These are phyloP conservation scores for Furnarius figulus DNA, from an alignment of 2,113 vertebrate species.

Conservation along the genomic window DNA sequence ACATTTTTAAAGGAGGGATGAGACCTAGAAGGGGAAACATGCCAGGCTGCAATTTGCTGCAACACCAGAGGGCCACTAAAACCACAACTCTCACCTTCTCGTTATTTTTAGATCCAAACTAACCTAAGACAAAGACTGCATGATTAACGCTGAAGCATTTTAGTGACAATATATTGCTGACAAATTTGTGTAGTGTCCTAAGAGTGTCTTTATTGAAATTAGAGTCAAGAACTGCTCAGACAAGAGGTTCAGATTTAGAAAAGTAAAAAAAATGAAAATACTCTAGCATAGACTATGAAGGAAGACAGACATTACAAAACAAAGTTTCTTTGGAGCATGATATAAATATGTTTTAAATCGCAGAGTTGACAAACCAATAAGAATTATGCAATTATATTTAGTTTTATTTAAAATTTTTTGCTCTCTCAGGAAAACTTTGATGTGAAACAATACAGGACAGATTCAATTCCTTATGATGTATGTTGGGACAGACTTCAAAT, in stretches of 20 bases:
- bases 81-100: not conserved
- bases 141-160: not conserved
- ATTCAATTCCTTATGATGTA: not conserved
- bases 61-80: not conserved
- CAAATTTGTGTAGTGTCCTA: not conserved
- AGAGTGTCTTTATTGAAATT: not conserved
- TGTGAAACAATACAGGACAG: not conserved
- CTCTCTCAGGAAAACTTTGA: not conserved
- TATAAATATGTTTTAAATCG: not conserved
- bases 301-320: not conserved
- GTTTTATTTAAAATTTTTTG: not conserved
- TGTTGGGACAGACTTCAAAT: not conserved
- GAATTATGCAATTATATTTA: not conserved
- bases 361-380: not conserved
- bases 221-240: slow-evolving; percentile 1
- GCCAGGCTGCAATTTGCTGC: not conserved
- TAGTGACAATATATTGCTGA: not conserved
- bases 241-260: not conserved
- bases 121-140: not conserved
- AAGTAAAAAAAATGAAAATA: not conserved
- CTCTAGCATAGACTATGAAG: not conserved
- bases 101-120: not conserved
- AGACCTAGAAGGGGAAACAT: not conserved
- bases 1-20: slow-evolving; percentile 1
- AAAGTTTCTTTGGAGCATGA: not conserved